Conservation (phyloP, 2,888 invertebrate species). For the Metellina segmentata region DNA sequence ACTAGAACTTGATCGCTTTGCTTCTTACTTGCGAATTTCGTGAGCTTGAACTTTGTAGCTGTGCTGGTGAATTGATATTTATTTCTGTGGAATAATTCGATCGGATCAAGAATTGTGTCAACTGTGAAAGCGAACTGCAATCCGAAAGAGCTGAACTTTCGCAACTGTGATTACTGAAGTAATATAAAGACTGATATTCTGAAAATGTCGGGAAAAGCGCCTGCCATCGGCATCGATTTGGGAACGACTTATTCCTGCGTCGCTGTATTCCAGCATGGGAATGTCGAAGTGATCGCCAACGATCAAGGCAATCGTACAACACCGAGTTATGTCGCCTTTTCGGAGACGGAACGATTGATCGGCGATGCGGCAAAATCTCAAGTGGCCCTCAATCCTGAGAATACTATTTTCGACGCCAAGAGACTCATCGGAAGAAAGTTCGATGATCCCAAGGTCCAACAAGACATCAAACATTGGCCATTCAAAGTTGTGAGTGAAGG, state of each 20-base stretch:
- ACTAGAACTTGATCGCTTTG: neutral
- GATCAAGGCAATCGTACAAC: slow-evolving; percentile 87
- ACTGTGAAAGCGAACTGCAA: too few species aligned
- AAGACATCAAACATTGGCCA: slow-evolving; percentile 92
- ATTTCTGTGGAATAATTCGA: neutral
- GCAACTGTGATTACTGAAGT: neutral
- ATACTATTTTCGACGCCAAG: slow-evolving; percentile 91
- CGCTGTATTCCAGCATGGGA: slow-evolving; percentile 86
- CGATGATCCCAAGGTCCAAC: slow-evolving; percentile 89
- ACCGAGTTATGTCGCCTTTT: slow-evolving; percentile 92
- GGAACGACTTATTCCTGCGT: slow-evolving; percentile 93
- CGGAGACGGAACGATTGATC: slow-evolving; percentile 90
- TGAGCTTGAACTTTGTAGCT: neutral
- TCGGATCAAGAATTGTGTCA: neutral
- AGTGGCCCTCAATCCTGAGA: slow-evolving; percentile 87
- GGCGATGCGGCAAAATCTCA: slow-evolving; percentile 94
- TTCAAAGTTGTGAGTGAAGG: slow-evolving; percentile 87
- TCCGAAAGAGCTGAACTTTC: neutral
- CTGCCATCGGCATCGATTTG: slow-evolving; percentile 88
- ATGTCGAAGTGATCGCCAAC: slow-evolving; percentile 83
- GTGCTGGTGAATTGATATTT: neutral
- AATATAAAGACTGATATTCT: neutral
- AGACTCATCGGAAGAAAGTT: slow-evolving; percentile 90
- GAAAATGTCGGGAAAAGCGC: slow-evolving; percentile 8
- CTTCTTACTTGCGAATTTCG: neutral